phyloP scores from a whole-genome alignment of 2,113 vertebrate genomes.

The Acanthochromis polyacanthus region DNA sequence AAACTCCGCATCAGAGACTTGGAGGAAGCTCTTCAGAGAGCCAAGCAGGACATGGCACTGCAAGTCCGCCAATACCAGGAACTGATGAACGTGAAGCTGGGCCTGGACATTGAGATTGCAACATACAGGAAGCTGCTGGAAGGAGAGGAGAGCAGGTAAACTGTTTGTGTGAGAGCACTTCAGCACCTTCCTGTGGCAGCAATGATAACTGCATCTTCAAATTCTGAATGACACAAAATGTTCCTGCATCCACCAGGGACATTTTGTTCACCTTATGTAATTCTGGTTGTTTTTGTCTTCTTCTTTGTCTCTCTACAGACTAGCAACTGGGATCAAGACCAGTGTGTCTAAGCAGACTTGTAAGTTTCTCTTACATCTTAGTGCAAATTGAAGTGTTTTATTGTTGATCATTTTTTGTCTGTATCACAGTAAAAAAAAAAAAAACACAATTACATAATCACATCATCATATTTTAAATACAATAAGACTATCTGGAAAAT shows the following conservation, averaged over 20 bases:
- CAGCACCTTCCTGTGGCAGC: background rate
- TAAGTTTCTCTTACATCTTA: slow-evolving; percentile 44
- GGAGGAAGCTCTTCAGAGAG: slow-evolving; percentile 89
- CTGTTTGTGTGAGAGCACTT: background rate
- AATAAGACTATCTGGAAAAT: background rate
- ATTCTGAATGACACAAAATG: no score
- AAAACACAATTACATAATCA: no score
- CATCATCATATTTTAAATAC: background rate
- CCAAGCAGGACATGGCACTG: slow-evolving; percentile 92
- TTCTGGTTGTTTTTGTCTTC: background rate
- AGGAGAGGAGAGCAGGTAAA: slow-evolving; percentile 88
- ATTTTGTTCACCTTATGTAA: rapidly evolving
- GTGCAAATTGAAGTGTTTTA: background rate
- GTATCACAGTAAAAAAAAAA: no score
- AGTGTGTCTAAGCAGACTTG: slow-evolving; percentile 75
- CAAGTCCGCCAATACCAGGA: slow-evolving; percentile 93
- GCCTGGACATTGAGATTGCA: slow-evolving; percentile 94
- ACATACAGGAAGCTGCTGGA: slow-evolving; percentile 95
- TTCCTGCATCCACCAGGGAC: background rate
- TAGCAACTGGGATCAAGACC: slow-evolving; percentile 78
- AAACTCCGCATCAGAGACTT: slow-evolving; percentile 87
- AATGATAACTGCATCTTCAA: background rate
- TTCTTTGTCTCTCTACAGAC: slow-evolving; percentile 51
- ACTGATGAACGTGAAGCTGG: slow-evolving; percentile 92
- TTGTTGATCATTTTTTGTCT: background rate